Base-by-base conservation (phyloP, 2,888 invertebrate genomes). In the Lymantria dispar region DNA sequence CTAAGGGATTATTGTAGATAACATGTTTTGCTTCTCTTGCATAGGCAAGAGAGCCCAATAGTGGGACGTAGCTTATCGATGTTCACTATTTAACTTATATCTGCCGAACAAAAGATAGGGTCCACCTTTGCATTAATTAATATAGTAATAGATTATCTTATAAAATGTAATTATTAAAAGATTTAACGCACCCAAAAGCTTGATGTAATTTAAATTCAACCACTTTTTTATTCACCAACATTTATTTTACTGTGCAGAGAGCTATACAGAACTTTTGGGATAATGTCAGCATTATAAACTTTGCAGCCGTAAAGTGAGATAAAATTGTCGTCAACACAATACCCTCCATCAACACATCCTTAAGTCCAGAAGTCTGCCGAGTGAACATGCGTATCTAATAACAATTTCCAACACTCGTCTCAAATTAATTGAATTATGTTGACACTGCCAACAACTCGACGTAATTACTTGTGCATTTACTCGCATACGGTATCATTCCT, bases 361-460 rank as follows among this genome's bases (percentile, higher is more conserved):
- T 40, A 12, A 43, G 46, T 39, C 36, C 31, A 41, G 30, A 39
- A 53, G 42, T 50, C 64, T 64, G 55, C 55, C 60, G 48, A 47
- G 50, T 64, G 67, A 69, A 69, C 66, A 67, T 60, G 58, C 33
- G 10, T 15, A 45, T 44, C 52, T 68, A 63, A 68, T 59, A 63
- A 64, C 58, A 62, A 68, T 69, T 60, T 61, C 50, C 51, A 57
- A 58, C 63, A 62, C 62, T 50, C 57, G 43, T 56, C 62, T 68
- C 64, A 63, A 75, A 76, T 78, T 83, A 83, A 78, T 83, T 76
- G 75, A 82, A 78, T 78, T 81, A 76, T 83, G 83, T 83, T 83
- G 77, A 77, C 78, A 70, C 58, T 71, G 72, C 69, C 62, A 82
- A 83, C 84, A 80, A 74, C 76, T 76, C 72, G 56, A 66, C 60